Evolutionary conservation across 2,113 vertebrate genomes (phyloP), one percentile per base, ranked within the genome.

Genomic region (Carassius gibelio): DNA sequence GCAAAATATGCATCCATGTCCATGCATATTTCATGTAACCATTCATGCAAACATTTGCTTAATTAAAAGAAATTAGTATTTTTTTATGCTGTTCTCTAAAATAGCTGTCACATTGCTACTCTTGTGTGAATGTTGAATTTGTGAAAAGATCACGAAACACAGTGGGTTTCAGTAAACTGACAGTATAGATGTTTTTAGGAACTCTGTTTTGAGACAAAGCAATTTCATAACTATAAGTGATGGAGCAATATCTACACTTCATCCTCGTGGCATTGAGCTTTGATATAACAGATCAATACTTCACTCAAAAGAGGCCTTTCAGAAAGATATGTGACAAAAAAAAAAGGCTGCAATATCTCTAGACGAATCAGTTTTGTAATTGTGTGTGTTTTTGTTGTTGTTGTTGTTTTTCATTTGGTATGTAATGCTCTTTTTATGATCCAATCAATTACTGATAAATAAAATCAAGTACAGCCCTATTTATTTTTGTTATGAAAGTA

Each of bases 251-350:
- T 83, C 26, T n/a, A 75, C 64, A 57, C 68, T 55, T 48, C 62
- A 66, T n/a, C 30, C 77, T 76, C 75, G 38, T 83, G 45, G 45
- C 75, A 80, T 68, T 55, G 74, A 88, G 30, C 79, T 74, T 85
- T 74, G 45, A 79, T 66, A 83, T 59, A 57, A 75, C 84, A 5
- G 52, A 86, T 88, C 87, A 48, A 83, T 88, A 75, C 8, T 14
- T 75, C 59, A 80, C 69, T 85, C 75, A 83, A 59, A 8, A 59
- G 19, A n/a, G 62, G 36, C 83, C n/a, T 75, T 84, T 68, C 30
- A 71, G 68, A 55, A 85, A 8, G 8, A 76, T 76, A 17, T 55
- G 55, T 79, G 55, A 38, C 76, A 38, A 52, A 84, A 57, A 52
- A 84, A 57, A 57, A 13, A 57, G 21, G 19, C 3, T 52, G 21